Base-by-base conservation (phyloP, 1,140 invertebrate genomes). In the Drosophila pseudoananassae region DNA sequence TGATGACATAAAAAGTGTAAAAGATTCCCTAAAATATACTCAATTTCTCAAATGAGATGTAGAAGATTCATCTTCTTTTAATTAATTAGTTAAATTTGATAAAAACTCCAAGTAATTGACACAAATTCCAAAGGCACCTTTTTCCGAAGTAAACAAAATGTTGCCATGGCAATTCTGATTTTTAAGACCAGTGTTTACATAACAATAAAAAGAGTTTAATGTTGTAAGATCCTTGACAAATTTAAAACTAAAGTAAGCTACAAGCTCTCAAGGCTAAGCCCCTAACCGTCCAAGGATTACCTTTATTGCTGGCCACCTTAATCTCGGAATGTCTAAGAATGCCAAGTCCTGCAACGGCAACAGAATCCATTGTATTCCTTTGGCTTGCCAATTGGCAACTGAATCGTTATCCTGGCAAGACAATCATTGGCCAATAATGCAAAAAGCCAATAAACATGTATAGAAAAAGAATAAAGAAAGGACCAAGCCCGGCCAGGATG, bases 311-410 rank as follows among this genome's bases (percentile, higher is more conserved):
- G 1, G 0, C 3, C 3, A 33, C 8, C 31, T 33, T 33, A 33
- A 33, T 33, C 10, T 10, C 9, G 8, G 10, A 33, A 10, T 10
- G 8, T 10, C 9, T 10, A 10, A 33, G 31, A 33, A 33, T 14
- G 4, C 4, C 15, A 15, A 15, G n/a, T 15, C 40, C 15, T 43
- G 14, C n/a, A n/a, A 6, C 63, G 3, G 25, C 15, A 31, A 25
- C 9, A 63, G 27, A 43, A 15, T 6, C 14, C 6, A 43, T 14
- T 66, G 14, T 59, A 5, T 33, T 14, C 59, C 58, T 25, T 31
- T 31, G 58, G 63, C 59, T 64, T 64, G 58, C 63, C 17, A 66
- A 64, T 17, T 66, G 15, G 33, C 46, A 57, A 66, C 63, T 66
- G 63, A 66, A 31, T 36, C 33, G 10, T 0, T 2, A 8, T 23